Evolutionary conservation across 2,888 invertebrate genomes (phyloP).

Genomic region (Xestobium rufovillosum): DNA sequence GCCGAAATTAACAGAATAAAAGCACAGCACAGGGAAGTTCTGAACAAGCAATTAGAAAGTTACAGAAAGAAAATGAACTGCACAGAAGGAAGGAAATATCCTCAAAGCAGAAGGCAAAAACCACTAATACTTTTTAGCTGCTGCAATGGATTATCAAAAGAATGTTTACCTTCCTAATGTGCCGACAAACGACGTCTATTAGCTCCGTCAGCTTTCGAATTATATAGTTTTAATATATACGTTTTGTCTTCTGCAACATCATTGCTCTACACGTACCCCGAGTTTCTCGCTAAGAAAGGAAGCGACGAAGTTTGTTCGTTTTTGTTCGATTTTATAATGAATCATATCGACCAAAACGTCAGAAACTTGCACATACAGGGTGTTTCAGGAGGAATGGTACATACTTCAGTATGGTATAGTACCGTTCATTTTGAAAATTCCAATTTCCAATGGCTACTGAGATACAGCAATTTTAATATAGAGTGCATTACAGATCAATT

Average conservation of each 20-base stretch:
- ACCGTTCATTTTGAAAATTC: too few species aligned
- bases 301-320: background rate
- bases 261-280: slow-evolving; percentile 1
- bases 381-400: too few species aligned
- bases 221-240: too few species aligned
- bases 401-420: too few species aligned
- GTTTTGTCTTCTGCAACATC: too few species aligned
- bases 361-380: slow-evolving; percentile 4
- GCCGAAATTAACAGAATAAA: slow-evolving; percentile 9
- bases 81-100: slow-evolving; percentile 7
- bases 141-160: slow-evolving; percentile 3
- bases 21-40: slow-evolving; percentile 4
- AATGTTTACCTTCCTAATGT: slow-evolving; percentile 1
- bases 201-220: background rate
- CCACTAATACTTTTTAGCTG: slow-evolving; percentile 1
- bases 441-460: too few species aligned
- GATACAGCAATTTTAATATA: too few species aligned
- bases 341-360: background rate
- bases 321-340: slow-evolving; percentile 1
- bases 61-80: slow-evolving; percentile 7
- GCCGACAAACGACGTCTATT: slow-evolving; percentile 2
- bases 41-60: slow-evolving; percentile 3
- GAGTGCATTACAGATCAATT: too few species aligned
- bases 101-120: slow-evolving; percentile 5
- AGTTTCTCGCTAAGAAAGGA: too few species aligned